These are phyloP conservation scores for Stenotaenia linearis DNA, from an alignment of 2,888 invertebrate genomes.

Conservation along the genomic window DNA sequence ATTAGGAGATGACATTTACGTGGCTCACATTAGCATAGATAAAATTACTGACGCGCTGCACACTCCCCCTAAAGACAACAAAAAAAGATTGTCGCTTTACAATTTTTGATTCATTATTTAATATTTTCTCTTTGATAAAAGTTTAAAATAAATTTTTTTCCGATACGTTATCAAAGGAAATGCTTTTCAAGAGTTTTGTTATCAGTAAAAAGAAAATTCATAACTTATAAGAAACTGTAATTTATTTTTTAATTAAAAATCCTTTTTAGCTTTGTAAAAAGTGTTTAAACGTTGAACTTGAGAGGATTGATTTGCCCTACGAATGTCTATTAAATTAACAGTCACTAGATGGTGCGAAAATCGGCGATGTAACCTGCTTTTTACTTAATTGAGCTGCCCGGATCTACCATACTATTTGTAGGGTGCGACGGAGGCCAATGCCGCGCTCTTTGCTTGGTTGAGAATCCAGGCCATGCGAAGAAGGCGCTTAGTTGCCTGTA, in stretches of 20 bases:
- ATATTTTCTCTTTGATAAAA: neutral
- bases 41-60: slow-evolving; percentile 38
- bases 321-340: neutral
- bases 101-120: slow-evolving; percentile 31
- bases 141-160: too few relatives aligned
- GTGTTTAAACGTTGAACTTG: too few relatives aligned
- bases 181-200: too few relatives aligned
- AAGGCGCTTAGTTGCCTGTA: slow-evolving; percentile 1
- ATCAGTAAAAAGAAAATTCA: too few relatives aligned
- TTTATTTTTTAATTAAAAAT: too few relatives aligned
- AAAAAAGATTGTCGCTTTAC: slow-evolving; percentile 34
- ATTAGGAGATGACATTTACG: slow-evolving; percentile 41
- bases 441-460: slow-evolving; percentile 18
- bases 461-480: slow-evolving; percentile 23
- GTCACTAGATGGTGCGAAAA: neutral
- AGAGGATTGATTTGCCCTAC: too few relatives aligned
- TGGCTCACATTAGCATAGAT: slow-evolving; percentile 40
- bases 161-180: too few relatives aligned
- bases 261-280: too few relatives aligned
- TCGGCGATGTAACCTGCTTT: neutral
- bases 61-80: slow-evolving; percentile 33
- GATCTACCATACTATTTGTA: slow-evolving; percentile 2
- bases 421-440: slow-evolving; percentile 21
- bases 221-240: too few relatives aligned
- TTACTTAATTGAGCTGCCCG: neutral